A percentile compares a stretch with the other conserved stretches of the same genome.
Evolutionary conservation across 2,888 invertebrate genomes (phyloP).

Genomic region (Neria commutata): DNA sequence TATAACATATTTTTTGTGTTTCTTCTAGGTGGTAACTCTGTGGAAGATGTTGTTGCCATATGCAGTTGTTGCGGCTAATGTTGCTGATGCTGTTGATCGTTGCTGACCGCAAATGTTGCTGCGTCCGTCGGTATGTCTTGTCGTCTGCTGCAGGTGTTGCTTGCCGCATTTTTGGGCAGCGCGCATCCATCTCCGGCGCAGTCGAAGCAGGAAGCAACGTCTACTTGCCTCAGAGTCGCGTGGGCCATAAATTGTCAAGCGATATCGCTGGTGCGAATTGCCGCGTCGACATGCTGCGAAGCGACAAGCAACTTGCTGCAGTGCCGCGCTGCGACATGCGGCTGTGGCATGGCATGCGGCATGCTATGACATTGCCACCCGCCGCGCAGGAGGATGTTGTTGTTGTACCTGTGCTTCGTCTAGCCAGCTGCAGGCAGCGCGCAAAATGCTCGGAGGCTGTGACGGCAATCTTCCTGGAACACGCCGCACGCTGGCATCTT

Average conservation of each 20-base stretch:
- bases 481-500: too few relatives aligned
- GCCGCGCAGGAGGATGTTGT: neutral
- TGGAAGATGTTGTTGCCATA: too few relatives aligned
- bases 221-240: conserved; percentile 20
- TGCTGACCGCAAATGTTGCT: conserved; percentile 5
- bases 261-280: conserved; percentile 34
- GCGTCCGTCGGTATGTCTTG: neutral
- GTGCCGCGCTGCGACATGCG: neutral
- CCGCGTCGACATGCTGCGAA: conserved; percentile 28
- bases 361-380: neutral
- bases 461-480: too few relatives aligned
- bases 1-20: too few relatives aligned
- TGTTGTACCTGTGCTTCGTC: too few relatives aligned
- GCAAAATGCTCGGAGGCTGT: too few relatives aligned
- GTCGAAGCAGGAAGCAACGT: conserved; percentile 1
- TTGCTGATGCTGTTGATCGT: conserved; percentile 8
- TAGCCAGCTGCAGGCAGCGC: too few relatives aligned
- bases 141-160: neutral
- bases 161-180: neutral
- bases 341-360: neutral
- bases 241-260: conserved; percentile 38
- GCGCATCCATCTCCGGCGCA: neutral
- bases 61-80: conserved; percentile 5
- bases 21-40: too few relatives aligned
- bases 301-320: neutral